phyloP scores from a whole-genome alignment of 1,140 invertebrate species.

The Drosophila willistoni region DNA sequence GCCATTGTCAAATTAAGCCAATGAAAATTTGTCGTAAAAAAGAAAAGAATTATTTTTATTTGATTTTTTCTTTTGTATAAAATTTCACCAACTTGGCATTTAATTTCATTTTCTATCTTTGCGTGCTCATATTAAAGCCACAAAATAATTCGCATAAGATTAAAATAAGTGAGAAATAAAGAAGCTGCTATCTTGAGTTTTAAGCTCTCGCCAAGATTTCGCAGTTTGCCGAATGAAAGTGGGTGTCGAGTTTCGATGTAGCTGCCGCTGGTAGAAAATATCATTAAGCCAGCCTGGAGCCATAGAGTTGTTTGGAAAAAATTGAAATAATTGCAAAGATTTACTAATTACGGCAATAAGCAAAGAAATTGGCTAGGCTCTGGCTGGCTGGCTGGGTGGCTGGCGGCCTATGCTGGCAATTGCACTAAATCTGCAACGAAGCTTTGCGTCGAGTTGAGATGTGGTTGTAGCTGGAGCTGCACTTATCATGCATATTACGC shows the following conservation, averaged over 20 bases:
- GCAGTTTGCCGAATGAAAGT: constrained; percentile 65
- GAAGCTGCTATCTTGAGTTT: constrained; percentile 9
- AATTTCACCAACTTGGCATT: constrained; percentile 22
- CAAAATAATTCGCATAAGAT: constrained; percentile 19
- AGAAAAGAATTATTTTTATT: not conserved
- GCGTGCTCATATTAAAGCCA: constrained; percentile 56
- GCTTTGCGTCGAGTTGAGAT: constrained; percentile 50
- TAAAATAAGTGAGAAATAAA: constrained; percentile 20
- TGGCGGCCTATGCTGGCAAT: constrained; percentile 30
- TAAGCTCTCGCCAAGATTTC: constrained; percentile 27
- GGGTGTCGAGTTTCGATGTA: constrained; percentile 50
- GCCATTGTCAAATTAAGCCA: not conserved
- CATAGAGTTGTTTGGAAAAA: constrained; percentile 26
- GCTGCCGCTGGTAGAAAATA: constrained; percentile 32
- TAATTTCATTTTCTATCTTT: constrained; percentile 72
- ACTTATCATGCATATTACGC: constrained; percentile 79
- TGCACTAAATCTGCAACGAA: constrained; percentile 82
- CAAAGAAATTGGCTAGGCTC: constrained; percentile 56
- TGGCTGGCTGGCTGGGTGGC: constrained; percentile 22
- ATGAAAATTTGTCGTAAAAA: not conserved
- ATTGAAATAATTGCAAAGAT: constrained; percentile 71
- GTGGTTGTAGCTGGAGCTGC: constrained; percentile 41
- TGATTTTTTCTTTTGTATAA: not conserved
- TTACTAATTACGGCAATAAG: constrained; percentile 76
- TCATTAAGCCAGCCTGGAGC: constrained; percentile 43